Percentiles rank a stretch among this genome's conserved stretches.
Conservation (phyloP, 2,888 invertebrate genomes). For the Caenorhabditis sp. region DNA sequence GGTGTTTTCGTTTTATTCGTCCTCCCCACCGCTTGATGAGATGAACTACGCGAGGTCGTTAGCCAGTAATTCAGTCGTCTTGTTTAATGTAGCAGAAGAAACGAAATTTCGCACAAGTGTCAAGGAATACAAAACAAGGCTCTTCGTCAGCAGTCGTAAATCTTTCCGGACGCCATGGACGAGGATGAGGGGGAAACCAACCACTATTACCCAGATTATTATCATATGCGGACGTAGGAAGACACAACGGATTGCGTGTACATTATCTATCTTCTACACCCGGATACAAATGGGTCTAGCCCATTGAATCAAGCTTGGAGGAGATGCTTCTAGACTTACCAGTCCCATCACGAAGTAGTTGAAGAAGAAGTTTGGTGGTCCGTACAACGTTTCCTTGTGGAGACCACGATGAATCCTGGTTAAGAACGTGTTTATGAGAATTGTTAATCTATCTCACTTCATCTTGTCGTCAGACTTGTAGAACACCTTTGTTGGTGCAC, state of each 20-base stretch:
- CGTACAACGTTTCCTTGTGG: slow-evolving; percentile 56
- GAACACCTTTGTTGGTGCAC: slow-evolving; percentile 94
- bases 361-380: slow-evolving; percentile 95
- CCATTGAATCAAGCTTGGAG: slow-evolving; percentile 20
- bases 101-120: slow-evolving; percentile 54
- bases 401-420: slow-evolving; percentile 63
- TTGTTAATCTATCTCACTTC: slow-evolving; percentile 83
- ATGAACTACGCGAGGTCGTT: slow-evolving; percentile 27
- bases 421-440: too few species aligned
- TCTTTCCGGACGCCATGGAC: slow-evolving; percentile 55
- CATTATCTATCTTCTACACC: slow-evolving; percentile 29
- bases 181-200: slow-evolving; percentile 22
- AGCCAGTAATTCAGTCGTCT: slow-evolving; percentile 17
- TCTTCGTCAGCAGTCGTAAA: slow-evolving; percentile 45
- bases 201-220: slow-evolving; percentile 53
- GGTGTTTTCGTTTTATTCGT: slow-evolving; percentile 1
- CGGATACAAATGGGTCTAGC: slow-evolving; percentile 6
- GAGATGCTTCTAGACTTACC: slow-evolving; percentile 86
- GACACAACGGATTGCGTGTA: slow-evolving; percentile 54
- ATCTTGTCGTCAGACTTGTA: slow-evolving; percentile 99
- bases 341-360: slow-evolving; percentile 97
- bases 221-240: slow-evolving; percentile 51
- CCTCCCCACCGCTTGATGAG: slow-evolving; percentile 30
- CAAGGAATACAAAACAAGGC: slow-evolving; percentile 44
- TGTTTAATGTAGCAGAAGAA: slow-evolving; percentile 47